Conservation (phyloP, 2,797 vertebrate genomes). For the Enteromius argenteus region DNA sequence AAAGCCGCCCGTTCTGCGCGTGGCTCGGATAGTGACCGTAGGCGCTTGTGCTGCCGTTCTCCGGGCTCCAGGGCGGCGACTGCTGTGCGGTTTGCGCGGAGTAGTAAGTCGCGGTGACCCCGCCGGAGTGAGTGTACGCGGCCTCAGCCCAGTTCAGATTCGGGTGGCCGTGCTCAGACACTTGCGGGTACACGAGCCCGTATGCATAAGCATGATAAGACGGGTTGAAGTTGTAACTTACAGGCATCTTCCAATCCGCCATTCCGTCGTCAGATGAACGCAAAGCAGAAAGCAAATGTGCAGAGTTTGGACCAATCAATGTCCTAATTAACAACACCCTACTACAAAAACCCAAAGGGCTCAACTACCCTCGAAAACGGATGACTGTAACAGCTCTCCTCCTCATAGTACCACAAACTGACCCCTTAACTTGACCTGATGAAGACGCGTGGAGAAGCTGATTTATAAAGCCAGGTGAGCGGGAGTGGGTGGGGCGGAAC, state of each 20-base stretch:
- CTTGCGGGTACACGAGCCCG: conserved; percentile 70
- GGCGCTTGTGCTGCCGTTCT: conserved; percentile 35
- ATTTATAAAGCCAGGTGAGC: conserved; percentile 62
- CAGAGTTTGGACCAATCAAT: not conserved
- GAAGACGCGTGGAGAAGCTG: accelerated
- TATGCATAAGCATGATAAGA: conserved; percentile 77
- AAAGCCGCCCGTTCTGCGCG: conserved; percentile 58
- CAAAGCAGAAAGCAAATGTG: not conserved
- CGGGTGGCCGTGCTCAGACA: conserved; percentile 67
- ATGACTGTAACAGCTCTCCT: not conserved
- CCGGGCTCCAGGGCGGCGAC: conserved; percentile 65
- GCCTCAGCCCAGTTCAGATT: conserved; percentile 69
- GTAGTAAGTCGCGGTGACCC: conserved; percentile 63
- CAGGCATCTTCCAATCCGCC: conserved; percentile 78
- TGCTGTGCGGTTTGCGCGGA: conserved; percentile 52
- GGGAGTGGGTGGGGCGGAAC: conserved; percentile 5
- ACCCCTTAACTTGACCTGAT: not conserved
- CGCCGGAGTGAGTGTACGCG: conserved; percentile 61
- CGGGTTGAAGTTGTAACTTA: conserved; percentile 74
- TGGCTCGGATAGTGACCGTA: conserved; percentile 64
- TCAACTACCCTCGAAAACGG: not conserved
- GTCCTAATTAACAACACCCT: too few species aligned
- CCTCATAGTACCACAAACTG: not conserved
- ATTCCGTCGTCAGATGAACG: conserved; percentile 58
- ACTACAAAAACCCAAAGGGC: not conserved